A percentile compares a stretch with the other conserved stretches of the same genome.
phyloP scores from a whole-genome alignment of 1,140 invertebrate species.

The Pogonognathellus flavescens region DNA sequence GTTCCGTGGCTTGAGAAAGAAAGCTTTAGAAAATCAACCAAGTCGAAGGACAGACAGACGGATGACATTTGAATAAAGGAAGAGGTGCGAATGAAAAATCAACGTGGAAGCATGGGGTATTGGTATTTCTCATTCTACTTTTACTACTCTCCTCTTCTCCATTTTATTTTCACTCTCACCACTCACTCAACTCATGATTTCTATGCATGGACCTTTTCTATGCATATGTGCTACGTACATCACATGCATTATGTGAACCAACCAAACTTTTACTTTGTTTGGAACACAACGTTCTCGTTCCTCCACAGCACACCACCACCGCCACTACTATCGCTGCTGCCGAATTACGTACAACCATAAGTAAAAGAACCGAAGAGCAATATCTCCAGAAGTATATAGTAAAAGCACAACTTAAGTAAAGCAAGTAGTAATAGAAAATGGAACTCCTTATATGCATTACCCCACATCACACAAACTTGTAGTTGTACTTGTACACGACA shows the following conservation, averaged over 20 bases:
- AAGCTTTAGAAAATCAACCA: background rate
- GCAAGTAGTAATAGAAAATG: no score
- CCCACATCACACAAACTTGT: no score
- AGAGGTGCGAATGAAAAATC: slow-evolving; percentile 57
- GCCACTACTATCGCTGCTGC: background rate
- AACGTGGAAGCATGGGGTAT: slow-evolving; percentile 59
- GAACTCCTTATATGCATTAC: no score
- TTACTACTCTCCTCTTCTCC: background rate
- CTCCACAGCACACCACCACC: background rate
- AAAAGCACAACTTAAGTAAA: no score
- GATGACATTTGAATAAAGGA: slow-evolving; percentile 62
- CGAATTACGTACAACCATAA: no score
- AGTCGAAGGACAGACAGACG: slow-evolving; percentile 39
- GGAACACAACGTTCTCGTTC: background rate
- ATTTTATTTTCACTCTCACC: slow-evolving; percentile 2
- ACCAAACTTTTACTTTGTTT: background rate
- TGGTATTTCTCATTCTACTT: slow-evolving; percentile 28
- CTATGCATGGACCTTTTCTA: background rate
- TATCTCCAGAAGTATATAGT: no score
- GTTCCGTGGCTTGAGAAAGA: background rate
- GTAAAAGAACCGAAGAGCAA: background rate
- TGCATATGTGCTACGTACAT: background rate
- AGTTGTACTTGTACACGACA: no score
- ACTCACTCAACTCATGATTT: slow-evolving; percentile 1
- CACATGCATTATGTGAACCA: background rate